Base-by-base conservation (phyloP, 2,113 vertebrate genomes). In the Thymallus thymallus region DNA sequence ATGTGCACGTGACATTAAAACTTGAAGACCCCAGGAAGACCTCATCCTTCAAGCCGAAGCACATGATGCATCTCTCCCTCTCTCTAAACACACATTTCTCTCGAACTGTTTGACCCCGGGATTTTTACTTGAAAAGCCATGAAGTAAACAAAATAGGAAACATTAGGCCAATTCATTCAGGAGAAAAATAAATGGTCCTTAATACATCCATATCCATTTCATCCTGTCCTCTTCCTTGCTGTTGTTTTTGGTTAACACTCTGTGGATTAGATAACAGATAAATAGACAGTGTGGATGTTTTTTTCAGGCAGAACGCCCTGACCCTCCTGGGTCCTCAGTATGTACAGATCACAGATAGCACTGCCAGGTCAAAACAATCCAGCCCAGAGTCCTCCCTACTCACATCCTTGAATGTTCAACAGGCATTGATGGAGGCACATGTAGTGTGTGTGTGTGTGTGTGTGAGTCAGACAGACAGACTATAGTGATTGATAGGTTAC, bases 41-140 rank as follows among this genome's bases (percentile, higher is more conserved):
- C 35, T 41, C 35, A 41, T 41, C 35, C 9, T 58, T 58, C 55
- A 51, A 51, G 16, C 48, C 18, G 48, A 51, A 51, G 12, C 16
- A 51, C 48, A 51, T 51, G 5, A 51, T 51, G 12, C 35, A 10
- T 64, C 62, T 29, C 13, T 64, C 10, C 14, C 13, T 64, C 26
- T 64, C 24, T 62, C 60, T 63, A 18, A 51, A 51, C 16, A 51
- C 14, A 51, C 48, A 51, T 51, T 16, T 14, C 23, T 63, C 61
- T 63, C 61, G 1, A 29, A n/a, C 24, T 87, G 79, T 75, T 73
- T 70, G 76, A 80, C 69, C 78, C 69, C 12, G 62, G 32, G 9
- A 80, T 80, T 86, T 88, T 85, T 88, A 90, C 88, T 87, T 88
- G 80, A 87, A 88, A 90, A 84, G 79, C 77, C 81, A 83, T 72